Evolutionary conservation across 2,888 invertebrate genomes (phyloP).

Genomic region (Drosophila koepferae): DNA sequence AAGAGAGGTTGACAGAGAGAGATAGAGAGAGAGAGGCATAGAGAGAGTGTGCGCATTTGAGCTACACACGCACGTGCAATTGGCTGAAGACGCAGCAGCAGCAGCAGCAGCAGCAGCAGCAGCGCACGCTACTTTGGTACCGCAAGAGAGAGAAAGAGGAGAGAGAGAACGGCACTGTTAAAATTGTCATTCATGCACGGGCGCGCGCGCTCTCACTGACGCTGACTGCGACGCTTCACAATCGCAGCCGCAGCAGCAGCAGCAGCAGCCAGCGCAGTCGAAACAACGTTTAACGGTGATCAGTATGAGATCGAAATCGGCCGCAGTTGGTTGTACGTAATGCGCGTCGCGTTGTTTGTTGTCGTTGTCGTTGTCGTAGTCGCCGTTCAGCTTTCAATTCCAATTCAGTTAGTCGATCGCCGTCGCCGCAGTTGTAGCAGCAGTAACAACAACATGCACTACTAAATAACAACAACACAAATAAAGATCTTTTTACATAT

Average conservation of each 20-base stretch:
- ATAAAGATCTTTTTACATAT: constrained; percentile 51
- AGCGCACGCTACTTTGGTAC: constrained; percentile 20
- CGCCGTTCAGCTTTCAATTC: constrained; percentile 57
- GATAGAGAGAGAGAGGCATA: constrained; percentile 35
- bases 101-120: constrained; percentile 12
- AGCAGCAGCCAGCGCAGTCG: constrained; percentile 48
- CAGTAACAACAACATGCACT: constrained; percentile 49
- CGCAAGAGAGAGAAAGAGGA: constrained; percentile 31
- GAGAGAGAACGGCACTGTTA: constrained; percentile 47
- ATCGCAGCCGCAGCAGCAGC: constrained; percentile 23
- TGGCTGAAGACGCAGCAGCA: constrained; percentile 23
- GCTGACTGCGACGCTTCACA: constrained; percentile 38
- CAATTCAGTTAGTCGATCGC: constrained; percentile 63
- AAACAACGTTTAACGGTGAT: constrained; percentile 67
- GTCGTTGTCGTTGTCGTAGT: constrained; percentile 59
- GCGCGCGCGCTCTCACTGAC: constrained; percentile 52
- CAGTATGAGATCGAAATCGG: constrained; percentile 77
- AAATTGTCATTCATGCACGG: constrained; percentile 68
- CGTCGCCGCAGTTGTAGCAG: constrained; percentile 17
- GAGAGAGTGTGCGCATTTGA: constrained; percentile 8
- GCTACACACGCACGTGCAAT: constrained; percentile 65
- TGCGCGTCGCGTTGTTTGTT: constrained; percentile 48
- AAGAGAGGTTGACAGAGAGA: constrained; percentile 38
- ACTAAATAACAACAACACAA: constrained; percentile 21
- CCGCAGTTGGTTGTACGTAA: constrained; percentile 67